Base-by-base conservation (phyloP, 2,888 invertebrate species). In the Smittia sp. region DNA sequence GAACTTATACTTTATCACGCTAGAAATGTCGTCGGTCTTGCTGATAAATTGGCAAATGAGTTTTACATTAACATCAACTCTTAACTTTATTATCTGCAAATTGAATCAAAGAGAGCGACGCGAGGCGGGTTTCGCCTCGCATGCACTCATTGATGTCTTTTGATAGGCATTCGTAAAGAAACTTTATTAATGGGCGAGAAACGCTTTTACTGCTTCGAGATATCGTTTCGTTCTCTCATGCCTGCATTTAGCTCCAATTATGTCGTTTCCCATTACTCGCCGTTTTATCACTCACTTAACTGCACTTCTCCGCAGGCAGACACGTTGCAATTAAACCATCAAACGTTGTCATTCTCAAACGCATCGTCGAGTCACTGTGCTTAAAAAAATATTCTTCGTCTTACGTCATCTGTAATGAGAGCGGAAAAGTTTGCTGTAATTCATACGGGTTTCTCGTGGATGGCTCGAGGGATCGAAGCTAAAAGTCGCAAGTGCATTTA, bases 241-340 rank as follows among this genome's bases (percentile, higher is more conserved):
- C 58, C 22, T 18, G 18, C 18, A 58, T 58, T 18, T 38, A 41
- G 27, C 66, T 27, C 13, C 18, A 72, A 72, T 72, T 72, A 72
- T 72, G 72, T 72, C 72, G 62, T 62, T 54, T 58, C 18, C 58
- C 22, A 38, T 72, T 70, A 70, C 22, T 9, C 52, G 72, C 72
- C 72, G 54, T 72, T 72, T 72, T 72, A 72, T 72, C 72, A 72
- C 62, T 72, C 72, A 69, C 72, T 72, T 72, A 39, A 62, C 62
- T 62, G 72, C 62, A 58, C 39, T 20, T 72, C n/a, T 20, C 24
- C n/a, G n/a, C n/a, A n/a, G 20, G 18, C 32, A 9, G 1, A 18
- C 11, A 62, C 72, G 20, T 9, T 27, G 32, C 58, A 72, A 24
- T 52, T 24, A 72, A 38, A 58, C 9, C 15, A 9, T 41, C 69